A percentile compares a stretch with the other conserved stretches of the same genome.
Evolutionary conservation across 2,113 vertebrate species (phyloP).

Genomic region (Prinia subflava): DNA sequence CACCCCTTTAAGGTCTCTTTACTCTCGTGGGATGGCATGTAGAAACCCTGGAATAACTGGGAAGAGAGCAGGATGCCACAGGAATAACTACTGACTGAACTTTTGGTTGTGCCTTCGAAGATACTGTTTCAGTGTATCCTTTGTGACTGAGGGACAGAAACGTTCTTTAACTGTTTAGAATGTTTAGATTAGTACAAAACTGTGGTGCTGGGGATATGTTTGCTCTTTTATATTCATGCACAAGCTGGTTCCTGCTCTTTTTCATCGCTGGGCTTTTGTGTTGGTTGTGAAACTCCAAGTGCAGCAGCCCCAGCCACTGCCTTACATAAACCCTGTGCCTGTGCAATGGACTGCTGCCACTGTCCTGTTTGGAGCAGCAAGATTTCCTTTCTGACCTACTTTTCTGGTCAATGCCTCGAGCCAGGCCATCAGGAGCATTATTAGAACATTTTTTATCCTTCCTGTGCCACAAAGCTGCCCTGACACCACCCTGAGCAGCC

Average conservation of each 20-base stretch:
- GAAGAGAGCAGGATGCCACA: not conserved
- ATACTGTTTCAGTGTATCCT: not conserved
- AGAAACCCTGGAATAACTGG: not conserved
- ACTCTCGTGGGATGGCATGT: accelerated
- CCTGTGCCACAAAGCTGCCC: not conserved
- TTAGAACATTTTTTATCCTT: not conserved
- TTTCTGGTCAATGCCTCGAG: not conserved
- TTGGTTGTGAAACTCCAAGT: not conserved
- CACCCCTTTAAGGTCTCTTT: not conserved
- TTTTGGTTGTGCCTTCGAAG: not conserved
- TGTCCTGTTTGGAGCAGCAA: not conserved
- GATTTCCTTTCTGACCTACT: constrained; percentile 55
- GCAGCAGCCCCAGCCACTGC: not conserved
- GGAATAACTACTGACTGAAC: not conserved
- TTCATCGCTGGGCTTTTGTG: not conserved
- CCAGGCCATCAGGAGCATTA: not conserved
- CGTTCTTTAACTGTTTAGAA: not conserved
- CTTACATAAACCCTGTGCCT: constrained; percentile 25
- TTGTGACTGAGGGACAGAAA: not conserved
- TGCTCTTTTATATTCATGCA: not conserved
- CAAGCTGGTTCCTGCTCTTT: not conserved
- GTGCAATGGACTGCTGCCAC: constrained; percentile 20
- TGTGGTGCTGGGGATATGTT: not conserved
- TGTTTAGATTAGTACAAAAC: not conserved
- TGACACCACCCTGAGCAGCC: not conserved